Base-by-base conservation (phyloP, 2,888 invertebrate genomes). In the Morpho achilles region DNA sequence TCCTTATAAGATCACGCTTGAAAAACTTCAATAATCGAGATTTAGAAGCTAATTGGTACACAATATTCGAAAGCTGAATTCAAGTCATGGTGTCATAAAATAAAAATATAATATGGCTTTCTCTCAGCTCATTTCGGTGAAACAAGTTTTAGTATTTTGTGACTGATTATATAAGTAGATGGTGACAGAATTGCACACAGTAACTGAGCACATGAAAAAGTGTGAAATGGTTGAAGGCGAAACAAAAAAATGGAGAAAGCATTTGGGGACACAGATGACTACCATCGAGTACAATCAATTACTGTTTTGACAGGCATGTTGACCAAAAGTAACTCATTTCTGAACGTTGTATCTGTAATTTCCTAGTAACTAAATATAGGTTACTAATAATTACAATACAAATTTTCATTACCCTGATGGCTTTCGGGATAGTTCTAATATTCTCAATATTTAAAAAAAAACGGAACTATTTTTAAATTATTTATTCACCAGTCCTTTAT, bases 151-250 rank as follows among this genome's bases (percentile, higher is more conserved):
- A 69, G 70, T 73, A 73, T 79, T 76, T 71, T 66, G 73, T 75
- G 66, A 72, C 68, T 67, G 76, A 76, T 87, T 87, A 78, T 77
- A 79, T 75, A 89, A 87, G 72, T 74, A 66, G 71, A 66, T 71
- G 81, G 80, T 80, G 80, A 83, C 82, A 82, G 80, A 83, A 79
- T 77, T 79, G 75, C 75, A 77, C 70, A 67, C 67, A 69, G 67
- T 67, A 69, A 69, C 70, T 69, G 67, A 69, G 59, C 69, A 75
- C 72, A 76, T 77, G 77, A 81, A 81, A 79, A 76, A 76, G 74
- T 79, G 32, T 46, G 57, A 54, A 48, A 78, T 70, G 71, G 72
- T 72, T 76, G 71, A 72, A 68, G 67, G 68, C 67, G 76, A 73
- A 74, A 77, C 68, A 69, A 61, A 72, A 77, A 72, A 67, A 63